Percentiles rank a stretch among this genome's conserved stretches.
These are phyloP conservation scores for Eupristina koningsbergeri DNA, from an alignment of 1,140 invertebrate genomes.

Conservation along the genomic window DNA sequence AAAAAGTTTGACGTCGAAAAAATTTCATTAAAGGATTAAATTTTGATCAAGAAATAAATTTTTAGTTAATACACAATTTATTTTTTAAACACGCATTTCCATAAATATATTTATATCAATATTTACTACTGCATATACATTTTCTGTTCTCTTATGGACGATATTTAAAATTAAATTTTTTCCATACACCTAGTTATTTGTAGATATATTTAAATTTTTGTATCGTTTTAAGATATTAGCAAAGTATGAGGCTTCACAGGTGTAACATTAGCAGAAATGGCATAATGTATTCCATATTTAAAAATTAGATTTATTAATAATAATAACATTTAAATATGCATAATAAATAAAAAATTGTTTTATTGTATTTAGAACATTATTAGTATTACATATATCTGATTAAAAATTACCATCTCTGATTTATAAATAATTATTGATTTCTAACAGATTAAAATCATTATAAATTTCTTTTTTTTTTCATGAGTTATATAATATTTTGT, in stretches of 20 bases:
- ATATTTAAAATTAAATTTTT: too few relatives aligned
- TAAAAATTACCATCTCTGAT: too few relatives aligned
- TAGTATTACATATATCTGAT: too few relatives aligned
- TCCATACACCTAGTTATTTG: too few relatives aligned
- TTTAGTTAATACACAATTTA: conserved; percentile 64
- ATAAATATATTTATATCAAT: conserved; percentile 69
- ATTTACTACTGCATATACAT: conserved; percentile 54
- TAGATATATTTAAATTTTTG: too few relatives aligned
- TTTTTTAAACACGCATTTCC: conserved; percentile 65
- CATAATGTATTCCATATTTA: background rate
- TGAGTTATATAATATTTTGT: too few relatives aligned
- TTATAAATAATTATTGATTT: too few relatives aligned
- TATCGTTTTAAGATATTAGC: background rate
- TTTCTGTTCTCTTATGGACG: conserved; percentile 51
- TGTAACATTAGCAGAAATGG: background rate
- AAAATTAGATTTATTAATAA: background rate
- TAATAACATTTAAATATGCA: background rate
- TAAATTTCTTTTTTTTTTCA: too few relatives aligned
- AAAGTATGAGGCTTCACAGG: background rate
- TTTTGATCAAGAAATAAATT: background rate
- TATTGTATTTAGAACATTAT: too few relatives aligned
- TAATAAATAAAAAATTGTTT: too few relatives aligned
- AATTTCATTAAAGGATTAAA: background rate
- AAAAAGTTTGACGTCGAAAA: too few relatives aligned
- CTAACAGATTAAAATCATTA: too few relatives aligned